Evolutionary conservation across 2,797 vertebrate species (phyloP).

Genomic region (Myoxocephalus aenaeus): DNA sequence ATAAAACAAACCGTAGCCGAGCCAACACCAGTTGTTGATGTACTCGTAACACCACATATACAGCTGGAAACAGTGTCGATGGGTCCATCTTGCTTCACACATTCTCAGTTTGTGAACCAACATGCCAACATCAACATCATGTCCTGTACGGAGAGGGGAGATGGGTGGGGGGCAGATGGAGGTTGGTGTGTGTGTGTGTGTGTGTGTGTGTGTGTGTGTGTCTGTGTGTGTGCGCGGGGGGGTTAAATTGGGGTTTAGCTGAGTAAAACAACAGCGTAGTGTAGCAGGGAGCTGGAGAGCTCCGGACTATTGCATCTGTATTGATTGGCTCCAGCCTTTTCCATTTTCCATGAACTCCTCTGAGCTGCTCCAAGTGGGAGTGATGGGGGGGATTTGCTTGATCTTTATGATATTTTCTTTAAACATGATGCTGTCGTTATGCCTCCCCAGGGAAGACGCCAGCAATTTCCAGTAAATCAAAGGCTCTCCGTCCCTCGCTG

Average conservation of each 20-base stretch:
- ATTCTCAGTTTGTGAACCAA: slow-evolving; percentile 47
- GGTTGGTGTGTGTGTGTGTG: background rate
- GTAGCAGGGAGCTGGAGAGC: slow-evolving; percentile 75
- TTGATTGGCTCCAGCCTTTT: slow-evolving; percentile 84
- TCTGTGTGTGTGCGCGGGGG: background rate
- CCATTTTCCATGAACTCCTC: slow-evolving; percentile 86
- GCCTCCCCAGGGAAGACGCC: slow-evolving; percentile 70
- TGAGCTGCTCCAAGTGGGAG: slow-evolving; percentile 79
- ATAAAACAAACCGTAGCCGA: slow-evolving; percentile 19
- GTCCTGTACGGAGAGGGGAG: slow-evolving; percentile 45
- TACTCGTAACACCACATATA: slow-evolving; percentile 29
- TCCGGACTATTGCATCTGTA: slow-evolving; percentile 86
- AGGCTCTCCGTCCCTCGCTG: slow-evolving; percentile 63
- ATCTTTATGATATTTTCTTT: slow-evolving; percentile 86
- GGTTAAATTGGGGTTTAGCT: slow-evolving; percentile 54
- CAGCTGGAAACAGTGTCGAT: slow-evolving; percentile 20
- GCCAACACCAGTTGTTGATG: slow-evolving; percentile 32
- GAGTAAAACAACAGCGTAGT: slow-evolving; percentile 73
- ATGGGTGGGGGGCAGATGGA: slow-evolving; percentile 1
- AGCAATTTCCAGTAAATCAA: slow-evolving; percentile 83
- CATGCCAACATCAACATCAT: slow-evolving; percentile 39
- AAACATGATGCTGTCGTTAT: slow-evolving; percentile 84
- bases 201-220: background rate
- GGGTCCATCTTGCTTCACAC: slow-evolving; percentile 3
- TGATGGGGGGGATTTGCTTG: slow-evolving; percentile 79